Conservation (phyloP, 2,888 invertebrate species). For the Camptogramma bilineatum region DNA sequence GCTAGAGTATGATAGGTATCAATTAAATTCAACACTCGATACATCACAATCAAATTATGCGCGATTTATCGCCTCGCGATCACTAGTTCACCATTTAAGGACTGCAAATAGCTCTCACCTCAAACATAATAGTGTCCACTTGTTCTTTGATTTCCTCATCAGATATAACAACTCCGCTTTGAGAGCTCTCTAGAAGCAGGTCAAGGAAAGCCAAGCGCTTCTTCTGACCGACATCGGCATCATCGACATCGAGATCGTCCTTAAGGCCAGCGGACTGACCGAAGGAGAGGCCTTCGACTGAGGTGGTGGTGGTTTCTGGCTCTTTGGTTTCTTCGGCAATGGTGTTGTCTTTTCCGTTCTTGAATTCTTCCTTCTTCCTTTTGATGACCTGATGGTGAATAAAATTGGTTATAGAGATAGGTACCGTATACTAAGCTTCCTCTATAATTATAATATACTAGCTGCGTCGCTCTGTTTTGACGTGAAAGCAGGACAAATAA, state of each 20-base stretch:
- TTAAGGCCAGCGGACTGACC: slow-evolving; percentile 90
- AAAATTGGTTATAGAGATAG: neutral
- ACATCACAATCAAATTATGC: neutral
- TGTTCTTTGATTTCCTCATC: slow-evolving; percentile 93
- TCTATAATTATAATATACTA: no score
- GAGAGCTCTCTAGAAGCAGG: slow-evolving; percentile 91
- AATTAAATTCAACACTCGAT: neutral
- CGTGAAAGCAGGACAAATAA: no score
- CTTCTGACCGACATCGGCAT: slow-evolving; percentile 91
- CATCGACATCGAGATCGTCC: slow-evolving; percentile 93
- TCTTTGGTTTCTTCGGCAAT: slow-evolving; percentile 58
- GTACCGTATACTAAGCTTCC: no score
- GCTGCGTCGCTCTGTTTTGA: no score
- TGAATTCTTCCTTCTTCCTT: slow-evolving; percentile 91
- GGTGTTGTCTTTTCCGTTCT: slow-evolving; percentile 85
- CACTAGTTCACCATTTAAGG: slow-evolving; percentile 12
- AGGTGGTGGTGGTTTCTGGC: slow-evolving; percentile 64
- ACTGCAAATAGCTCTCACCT: slow-evolving; percentile 79
- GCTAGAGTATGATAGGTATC: neutral
- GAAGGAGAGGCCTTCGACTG: slow-evolving; percentile 89
- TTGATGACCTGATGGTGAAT: slow-evolving; percentile 83
- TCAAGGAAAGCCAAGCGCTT: slow-evolving; percentile 95
- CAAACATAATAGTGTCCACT: slow-evolving; percentile 94
- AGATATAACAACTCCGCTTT: slow-evolving; percentile 88
- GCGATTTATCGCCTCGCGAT: neutral